These are phyloP conservation scores for Cercocebus atys DNA, from an alignment of 2,113 vertebrate species.

Conservation along the genomic window DNA sequence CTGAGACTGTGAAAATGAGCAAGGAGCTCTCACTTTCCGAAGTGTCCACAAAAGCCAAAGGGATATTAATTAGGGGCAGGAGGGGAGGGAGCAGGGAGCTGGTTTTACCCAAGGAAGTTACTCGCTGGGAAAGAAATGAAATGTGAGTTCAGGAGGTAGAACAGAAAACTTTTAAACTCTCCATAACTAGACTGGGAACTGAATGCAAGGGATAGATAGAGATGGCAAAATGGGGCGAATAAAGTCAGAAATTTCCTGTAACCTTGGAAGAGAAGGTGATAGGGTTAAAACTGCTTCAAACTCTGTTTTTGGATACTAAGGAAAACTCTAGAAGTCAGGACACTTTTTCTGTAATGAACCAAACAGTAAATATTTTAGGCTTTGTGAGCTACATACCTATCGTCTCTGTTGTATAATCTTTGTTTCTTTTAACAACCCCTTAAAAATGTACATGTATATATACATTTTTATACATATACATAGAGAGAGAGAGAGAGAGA, in stretches of 20 bases:
- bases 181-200: background rate
- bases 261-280: constrained; percentile 13
- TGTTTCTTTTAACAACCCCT: background rate
- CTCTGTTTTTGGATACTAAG: background rate
- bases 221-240: constrained; percentile 24
- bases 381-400: background rate
- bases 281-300: constrained; percentile 31
- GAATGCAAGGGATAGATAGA: constrained; percentile 33
- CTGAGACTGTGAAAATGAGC: constrained; percentile 62
- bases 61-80: constrained; percentile 57
- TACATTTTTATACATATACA: too few species aligned
- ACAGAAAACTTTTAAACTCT: constrained; percentile 53
- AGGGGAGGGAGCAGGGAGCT: background rate
- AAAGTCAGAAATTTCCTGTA: constrained; percentile 55
- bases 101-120: constrained; percentile 57
- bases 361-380: background rate
- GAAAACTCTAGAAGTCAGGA: background rate
- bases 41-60: constrained; percentile 46
- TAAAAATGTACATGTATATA: background rate
- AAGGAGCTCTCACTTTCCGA: constrained; percentile 59
- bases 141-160: constrained; percentile 41
- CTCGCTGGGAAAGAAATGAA: constrained; percentile 58
- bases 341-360: background rate
- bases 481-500: background rate
- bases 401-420: background rate